Evolutionary conservation across 2,113 vertebrate species (phyloP), one percentile per base, ranked within the genome.

Genomic region (Python bivittatus): DNA sequence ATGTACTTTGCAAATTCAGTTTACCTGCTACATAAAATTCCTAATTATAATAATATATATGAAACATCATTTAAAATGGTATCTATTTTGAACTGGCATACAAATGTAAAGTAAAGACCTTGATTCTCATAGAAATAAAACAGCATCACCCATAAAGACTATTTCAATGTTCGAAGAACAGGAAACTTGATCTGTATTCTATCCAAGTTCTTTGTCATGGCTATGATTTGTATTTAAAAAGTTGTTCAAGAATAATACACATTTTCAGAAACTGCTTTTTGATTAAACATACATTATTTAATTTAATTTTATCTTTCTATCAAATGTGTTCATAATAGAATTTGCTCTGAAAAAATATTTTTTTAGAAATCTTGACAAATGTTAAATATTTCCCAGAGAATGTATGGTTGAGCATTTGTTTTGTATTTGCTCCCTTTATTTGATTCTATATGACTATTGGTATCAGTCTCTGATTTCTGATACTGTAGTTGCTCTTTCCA

Each of bases 31-130:
- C 0, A 86, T 38, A 38, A 94, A 93, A 84, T 22, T 92, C 84
- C 54, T 64, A 84, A 88, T 90, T 94, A 22, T 87, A 61, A 91
- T 91, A 44, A 90, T 94, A 86, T 94, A 79, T 88, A 95, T 60
- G 84, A 92, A 93, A 90, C 27, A 89, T 68, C 27, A 68, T 88
- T 94, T 23, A 84, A 42, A 90, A 72, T 94, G 22, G 93, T 1
- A 93, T 91, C 27, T 33, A 57, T 92, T 94, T 93, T 95, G 93
- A 93, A 90, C 86, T 79, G 54, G 48, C 90, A 92, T 90, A 92
- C 42, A 94, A 95, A 56, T 91, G 92, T 92, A 92, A 42, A 92
- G 3, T n/a, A 94, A 52, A 87, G 13, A 84, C 92, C 93, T 94
- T 58, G 90, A 29, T 88, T 58, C n/a, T 88, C 68, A 68, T 38